Evolutionary conservation across 2,888 invertebrate species (phyloP), one percentile per base, ranked within the genome.

Genomic region (Aleiodes testaceus): DNA sequence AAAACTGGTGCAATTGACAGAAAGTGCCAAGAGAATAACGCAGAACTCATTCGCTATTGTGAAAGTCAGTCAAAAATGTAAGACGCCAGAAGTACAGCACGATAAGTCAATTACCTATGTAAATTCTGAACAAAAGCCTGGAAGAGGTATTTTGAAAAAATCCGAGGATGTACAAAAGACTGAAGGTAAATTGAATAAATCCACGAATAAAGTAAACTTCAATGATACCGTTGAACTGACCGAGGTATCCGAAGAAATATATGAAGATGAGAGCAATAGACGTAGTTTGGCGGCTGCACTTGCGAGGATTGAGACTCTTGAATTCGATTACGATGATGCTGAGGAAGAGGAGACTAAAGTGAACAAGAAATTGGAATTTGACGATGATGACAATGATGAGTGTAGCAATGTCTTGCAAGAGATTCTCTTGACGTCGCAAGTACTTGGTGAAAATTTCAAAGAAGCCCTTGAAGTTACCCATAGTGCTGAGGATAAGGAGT

Each of bases 101-200:
- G 83, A 86, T 50, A 73, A 78, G 5, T 81, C 84, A 2, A 80
- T 83, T 63, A 72, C 76, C 0, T 85, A 84, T 50, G 72, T 84
- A 1, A 87, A 85, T 72, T 86, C 82, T 0, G 76, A 78, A 63
- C 85, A 85, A 65, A 86, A 84, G 1, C 86, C 85, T 1, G 81
- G 79, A 0, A 84, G 79, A 50, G 77, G 85, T 44, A 86, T 87
- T 70, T 70, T 86, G 16, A 86, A 74, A 73, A 73, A 59, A 63
- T 66, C 73, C 1, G 79, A 81, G 12, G 75, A 74, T 7, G 20
- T 72, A 0, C 12, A 20, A 4, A 30, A 50, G 16, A 59, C 6
- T 7, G 77, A 77, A 4, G 49, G 49, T 0, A 22, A 47, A 2
- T 14, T 59, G 2, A 20, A 55, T 0, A 86, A 80, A 59, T 79